phyloP scores from a whole-genome alignment of 1,140 invertebrate genomes.

The Caenorhabditis brenneri region DNA sequence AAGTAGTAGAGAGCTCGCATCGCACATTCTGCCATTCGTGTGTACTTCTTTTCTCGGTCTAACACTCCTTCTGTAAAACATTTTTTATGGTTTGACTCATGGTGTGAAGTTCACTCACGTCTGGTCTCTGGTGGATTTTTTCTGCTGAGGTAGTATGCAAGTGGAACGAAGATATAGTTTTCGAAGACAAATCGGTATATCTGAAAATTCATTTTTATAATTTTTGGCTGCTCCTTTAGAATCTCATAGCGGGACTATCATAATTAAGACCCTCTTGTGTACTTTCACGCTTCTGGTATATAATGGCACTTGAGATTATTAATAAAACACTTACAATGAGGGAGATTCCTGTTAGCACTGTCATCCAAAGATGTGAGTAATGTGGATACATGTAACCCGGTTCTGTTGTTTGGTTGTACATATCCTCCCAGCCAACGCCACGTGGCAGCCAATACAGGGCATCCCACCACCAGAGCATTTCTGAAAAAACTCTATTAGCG shows the following conservation, averaged over 20 bases:
- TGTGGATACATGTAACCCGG: constrained; percentile 64
- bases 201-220: constrained; percentile 24
- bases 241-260: too few relatives aligned
- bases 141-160: constrained; percentile 65
- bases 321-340: constrained; percentile 35
- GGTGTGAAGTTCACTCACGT: constrained; percentile 22
- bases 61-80: constrained; percentile 44
- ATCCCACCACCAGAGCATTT: constrained; percentile 47
- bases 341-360: constrained; percentile 52
- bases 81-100: not conserved
- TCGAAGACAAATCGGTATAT: constrained; percentile 65
- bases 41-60: constrained; percentile 64
- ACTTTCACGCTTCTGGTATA: too few relatives aligned
- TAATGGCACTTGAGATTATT: not conserved
- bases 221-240: not conserved
- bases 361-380: constrained; percentile 63
- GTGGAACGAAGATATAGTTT: constrained; percentile 65
- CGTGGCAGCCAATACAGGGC: constrained; percentile 59
- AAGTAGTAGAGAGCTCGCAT: constrained; percentile 67
- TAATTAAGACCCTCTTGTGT: too few relatives aligned
- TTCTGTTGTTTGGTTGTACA: constrained; percentile 52
- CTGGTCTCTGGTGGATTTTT: constrained; percentile 50
- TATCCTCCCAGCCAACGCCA: constrained; percentile 55
- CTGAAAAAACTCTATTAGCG: not conserved
- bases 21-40: constrained; percentile 68